phyloP scores from a whole-genome alignment of 2,888 invertebrate species.

The Tipula confusa region DNA sequence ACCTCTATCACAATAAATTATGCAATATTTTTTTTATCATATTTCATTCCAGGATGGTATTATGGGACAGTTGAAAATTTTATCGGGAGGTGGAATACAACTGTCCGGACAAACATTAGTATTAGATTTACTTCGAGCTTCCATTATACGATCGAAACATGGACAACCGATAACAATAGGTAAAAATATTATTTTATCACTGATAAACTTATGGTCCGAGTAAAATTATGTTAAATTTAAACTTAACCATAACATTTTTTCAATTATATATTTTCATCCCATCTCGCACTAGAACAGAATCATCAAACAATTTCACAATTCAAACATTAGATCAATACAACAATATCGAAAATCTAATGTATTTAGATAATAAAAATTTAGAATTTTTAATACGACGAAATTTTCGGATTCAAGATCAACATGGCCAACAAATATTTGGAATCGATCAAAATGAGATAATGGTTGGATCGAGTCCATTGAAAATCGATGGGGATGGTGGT shows the following conservation, averaged over 20 bases:
- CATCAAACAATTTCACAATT: conserved; percentile 27
- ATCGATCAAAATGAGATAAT: conserved; percentile 76
- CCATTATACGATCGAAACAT: conserved; percentile 76
- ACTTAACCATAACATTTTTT: background rate
- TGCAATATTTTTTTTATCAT: too few relatives aligned
- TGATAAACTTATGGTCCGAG: too few relatives aligned
- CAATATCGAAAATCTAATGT: background rate
- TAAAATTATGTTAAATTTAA: too few relatives aligned
- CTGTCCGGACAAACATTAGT: conserved; percentile 83
- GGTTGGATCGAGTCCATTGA: conserved; percentile 72
- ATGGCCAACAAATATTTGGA: conserved; percentile 59
- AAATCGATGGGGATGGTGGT: conserved; percentile 76
- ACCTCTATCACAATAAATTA: too few relatives aligned
- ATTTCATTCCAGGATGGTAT: background rate
- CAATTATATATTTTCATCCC: background rate
- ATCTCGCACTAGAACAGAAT: conserved; percentile 21
- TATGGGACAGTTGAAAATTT: conserved; percentile 85
- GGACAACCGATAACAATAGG: conserved; percentile 70
- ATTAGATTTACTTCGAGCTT: conserved; percentile 78
- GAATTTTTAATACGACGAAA: background rate
- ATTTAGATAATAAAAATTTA: background rate
- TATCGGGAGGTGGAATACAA: conserved; percentile 80
- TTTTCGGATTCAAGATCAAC: background rate
- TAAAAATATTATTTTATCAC: conserved; percentile 36
- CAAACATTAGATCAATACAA: background rate